Percentiles rank a stretch among this genome's conserved stretches.
phyloP scores from a whole-genome alignment of 2,888 invertebrate genomes.

The Phengaris alcon region DNA sequence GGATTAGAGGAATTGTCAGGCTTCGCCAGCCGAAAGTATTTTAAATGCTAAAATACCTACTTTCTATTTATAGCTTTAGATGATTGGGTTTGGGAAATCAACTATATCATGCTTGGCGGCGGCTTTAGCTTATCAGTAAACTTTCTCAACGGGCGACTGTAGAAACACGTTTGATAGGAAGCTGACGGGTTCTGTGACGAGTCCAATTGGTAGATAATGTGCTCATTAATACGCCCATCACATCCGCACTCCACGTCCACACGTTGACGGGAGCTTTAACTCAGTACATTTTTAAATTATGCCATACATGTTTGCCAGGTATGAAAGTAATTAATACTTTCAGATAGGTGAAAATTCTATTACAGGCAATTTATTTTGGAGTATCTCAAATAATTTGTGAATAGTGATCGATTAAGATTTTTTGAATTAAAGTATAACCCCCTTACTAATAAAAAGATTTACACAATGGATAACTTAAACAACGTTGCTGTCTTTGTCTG shows the following conservation, averaged over 20 bases:
- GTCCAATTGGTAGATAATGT: constrained; percentile 4
- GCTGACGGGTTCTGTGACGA: constrained; percentile 3
- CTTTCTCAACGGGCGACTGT: constrained; percentile 13
- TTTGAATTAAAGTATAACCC: no score
- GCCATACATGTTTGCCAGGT: neutral
- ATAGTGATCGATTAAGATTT: no score
- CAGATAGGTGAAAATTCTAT: no score
- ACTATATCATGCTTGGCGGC: neutral
- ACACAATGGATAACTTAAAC: no score
- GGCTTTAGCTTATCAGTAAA: neutral
- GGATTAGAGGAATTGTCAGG: constrained; percentile 38
- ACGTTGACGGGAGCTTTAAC: neutral
- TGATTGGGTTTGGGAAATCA: neutral
- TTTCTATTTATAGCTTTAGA: neutral
- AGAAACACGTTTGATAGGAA: constrained; percentile 27
- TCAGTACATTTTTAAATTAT: neutral
- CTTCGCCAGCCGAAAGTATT: neutral
- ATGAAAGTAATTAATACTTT: neutral
- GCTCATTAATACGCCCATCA: constrained; percentile 25
- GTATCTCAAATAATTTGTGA: no score
- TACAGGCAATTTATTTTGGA: no score
- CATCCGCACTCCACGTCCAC: constrained; percentile 11
- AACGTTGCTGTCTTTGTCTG: no score
- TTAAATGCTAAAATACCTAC: neutral
- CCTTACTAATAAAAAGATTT: no score